Evolutionary conservation across 2,797 vertebrate genomes (phyloP), one percentile per base, ranked within the genome.

Genomic region (Danio jaintianensis): DNA sequence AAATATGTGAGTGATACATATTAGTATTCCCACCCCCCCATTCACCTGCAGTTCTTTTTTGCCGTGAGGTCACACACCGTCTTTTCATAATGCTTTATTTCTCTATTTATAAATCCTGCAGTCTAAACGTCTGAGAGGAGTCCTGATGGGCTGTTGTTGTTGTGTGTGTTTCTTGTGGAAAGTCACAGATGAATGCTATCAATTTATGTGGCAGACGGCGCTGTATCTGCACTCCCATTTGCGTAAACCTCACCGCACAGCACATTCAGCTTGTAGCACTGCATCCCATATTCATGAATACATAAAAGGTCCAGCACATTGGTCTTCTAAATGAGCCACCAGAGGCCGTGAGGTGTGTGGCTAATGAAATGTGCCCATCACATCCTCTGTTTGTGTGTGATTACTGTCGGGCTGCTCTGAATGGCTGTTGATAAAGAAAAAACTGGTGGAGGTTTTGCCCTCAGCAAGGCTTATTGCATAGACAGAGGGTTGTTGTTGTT

Each of bases 281-380:
- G 71, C 58, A 79, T 67, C 47, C 58, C 5, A 56, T 76, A 58
- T 82, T 81, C 59, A 78, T 59, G 72, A 73, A 69, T 70, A 75
- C 66, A 82, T 78, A 72, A 82, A 77, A 85, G 70, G 81, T 36
- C 72, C 72, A 76, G 69, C 48, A 18, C 61, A 45, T 22, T 22
- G 77, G 55, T 72, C 59, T 79, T 61, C 58, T 82, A 78, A 86
- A 86, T 85, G 82, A 83, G 75, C 69, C 77, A 70, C 66, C 11
- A 47, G 75, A 82, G 82, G 64, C 52, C 40, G 15, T 50, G 29
- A 38, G 66, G 58, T 78, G 63, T 74, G 47, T 67, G 50, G 62
- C 59, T 86, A 86, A 87, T 84, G 78, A 86, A 86, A 80, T 81
- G 62, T 77, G 42, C 29, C 13, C 22, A 66, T 68, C 75, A 61